A percentile compares a stretch with the other conserved stretches of the same genome.
Conservation (phyloP, 2,888 invertebrate species). For the Sphaerophoria rueppellii region DNA sequence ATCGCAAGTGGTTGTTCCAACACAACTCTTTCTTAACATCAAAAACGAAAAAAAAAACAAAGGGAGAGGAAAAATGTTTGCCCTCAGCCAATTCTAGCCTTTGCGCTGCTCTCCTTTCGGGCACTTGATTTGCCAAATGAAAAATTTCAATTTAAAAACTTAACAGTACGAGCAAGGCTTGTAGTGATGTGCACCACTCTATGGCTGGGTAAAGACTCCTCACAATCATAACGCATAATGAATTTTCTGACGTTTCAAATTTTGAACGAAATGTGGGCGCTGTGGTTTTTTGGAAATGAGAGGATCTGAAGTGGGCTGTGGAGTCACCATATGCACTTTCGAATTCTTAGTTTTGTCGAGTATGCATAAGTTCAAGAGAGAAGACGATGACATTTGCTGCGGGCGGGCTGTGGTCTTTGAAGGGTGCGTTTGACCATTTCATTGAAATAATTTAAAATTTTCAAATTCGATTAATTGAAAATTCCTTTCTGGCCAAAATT, state of each 20-base stretch:
- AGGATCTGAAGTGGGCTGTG: slow-evolving; percentile 29
- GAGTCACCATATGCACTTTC: no score
- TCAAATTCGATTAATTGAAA: no score
- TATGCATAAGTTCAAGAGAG: no score
- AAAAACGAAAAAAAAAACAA: slow-evolving; percentile 4
- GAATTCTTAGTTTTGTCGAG: no score
- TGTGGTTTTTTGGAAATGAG: slow-evolving; percentile 40
- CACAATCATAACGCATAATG: slow-evolving; percentile 59
- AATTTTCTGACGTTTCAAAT: slow-evolving; percentile 45
- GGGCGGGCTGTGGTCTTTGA: no score
- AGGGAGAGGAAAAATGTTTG: slow-evolving; percentile 32
- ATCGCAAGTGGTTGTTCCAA: slow-evolving; percentile 51
- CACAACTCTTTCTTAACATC: slow-evolving; percentile 56
- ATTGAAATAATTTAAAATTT: no score
- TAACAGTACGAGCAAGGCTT: background rate
- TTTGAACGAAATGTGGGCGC: slow-evolving; percentile 1
- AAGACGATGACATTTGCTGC: no score
- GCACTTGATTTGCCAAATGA: slow-evolving; percentile 68
- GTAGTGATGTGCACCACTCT: background rate
- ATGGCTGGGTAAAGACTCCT: slow-evolving; percentile 38
- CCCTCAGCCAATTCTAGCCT: slow-evolving; percentile 66
- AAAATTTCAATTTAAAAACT: slow-evolving; percentile 64
- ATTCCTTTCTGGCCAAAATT: no score
- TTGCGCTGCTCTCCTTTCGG: slow-evolving; percentile 68
- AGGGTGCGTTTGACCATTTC: no score